Conservation (phyloP, 2,113 vertebrate species). For the Hymenochirus boettgeri region DNA sequence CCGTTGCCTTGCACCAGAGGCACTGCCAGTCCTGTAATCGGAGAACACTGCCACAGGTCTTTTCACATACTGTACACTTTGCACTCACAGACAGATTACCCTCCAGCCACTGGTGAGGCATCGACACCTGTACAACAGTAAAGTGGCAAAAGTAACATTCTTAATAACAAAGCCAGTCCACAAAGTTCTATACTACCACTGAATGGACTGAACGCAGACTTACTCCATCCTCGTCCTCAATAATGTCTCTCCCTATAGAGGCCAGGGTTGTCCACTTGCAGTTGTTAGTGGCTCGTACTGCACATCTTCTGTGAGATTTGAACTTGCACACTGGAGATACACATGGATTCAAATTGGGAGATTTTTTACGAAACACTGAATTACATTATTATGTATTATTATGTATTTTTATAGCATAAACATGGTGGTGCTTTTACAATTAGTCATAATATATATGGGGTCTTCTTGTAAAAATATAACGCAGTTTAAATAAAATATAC, state of each 20-base stretch:
- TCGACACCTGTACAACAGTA: constrained; percentile 72
- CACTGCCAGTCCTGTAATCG: constrained; percentile 94
- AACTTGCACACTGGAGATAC: constrained; percentile 86
- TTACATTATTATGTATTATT: too few relatives aligned
- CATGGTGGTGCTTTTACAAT: too few relatives aligned
- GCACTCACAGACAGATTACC: constrained; percentile 93
- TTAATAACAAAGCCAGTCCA: neutral
- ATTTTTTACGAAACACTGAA: too few relatives aligned
- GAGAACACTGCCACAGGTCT: constrained; percentile 91
- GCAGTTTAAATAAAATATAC: too few relatives aligned
- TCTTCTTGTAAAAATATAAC: too few relatives aligned
- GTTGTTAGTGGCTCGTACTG: constrained; percentile 89
- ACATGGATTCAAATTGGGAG: too few relatives aligned
- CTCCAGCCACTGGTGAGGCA: constrained; percentile 98
- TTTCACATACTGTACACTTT: constrained; percentile 90
- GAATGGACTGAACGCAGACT: too few relatives aligned
- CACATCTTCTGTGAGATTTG: constrained; percentile 94
- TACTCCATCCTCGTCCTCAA: constrained; percentile 96
- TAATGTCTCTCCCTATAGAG: constrained; percentile 93
- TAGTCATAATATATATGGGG: too few relatives aligned
- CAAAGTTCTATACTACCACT: too few relatives aligned
- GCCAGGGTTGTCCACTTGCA: constrained; percentile 97
- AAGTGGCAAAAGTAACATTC: neutral
- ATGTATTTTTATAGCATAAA: too few relatives aligned
- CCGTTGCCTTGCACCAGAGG: constrained; percentile 97